These are phyloP conservation scores for Camponotus floridanus DNA, from an alignment of 1,140 invertebrate genomes.

Conservation along the genomic window DNA sequence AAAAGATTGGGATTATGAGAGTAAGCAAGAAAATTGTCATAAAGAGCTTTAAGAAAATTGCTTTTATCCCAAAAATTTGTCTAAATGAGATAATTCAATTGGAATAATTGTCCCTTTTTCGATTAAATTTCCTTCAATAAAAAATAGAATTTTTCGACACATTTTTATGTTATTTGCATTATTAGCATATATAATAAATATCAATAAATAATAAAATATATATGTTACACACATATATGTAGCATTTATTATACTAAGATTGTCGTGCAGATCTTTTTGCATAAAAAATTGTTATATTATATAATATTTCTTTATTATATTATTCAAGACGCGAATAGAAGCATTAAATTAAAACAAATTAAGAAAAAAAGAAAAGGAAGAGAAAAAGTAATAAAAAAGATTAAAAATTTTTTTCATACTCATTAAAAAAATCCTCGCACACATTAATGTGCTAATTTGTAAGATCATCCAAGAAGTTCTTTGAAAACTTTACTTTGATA, in stretches of 20 bases:
- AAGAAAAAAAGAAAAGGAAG: not conserved
- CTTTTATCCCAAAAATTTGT: slow-evolving; percentile 36
- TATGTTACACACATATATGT: not conserved
- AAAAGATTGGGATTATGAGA: slow-evolving; percentile 60
- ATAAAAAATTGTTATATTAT: not conserved
- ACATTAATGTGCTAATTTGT: slow-evolving; percentile 50
- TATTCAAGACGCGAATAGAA: not conserved
- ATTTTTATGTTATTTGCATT: not conserved
- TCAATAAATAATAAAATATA: not conserved
- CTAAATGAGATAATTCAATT: not conserved
- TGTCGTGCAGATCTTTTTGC: not conserved
- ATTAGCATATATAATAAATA: not conserved
- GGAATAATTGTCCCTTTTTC: not conserved
- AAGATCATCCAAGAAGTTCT: slow-evolving; percentile 53
- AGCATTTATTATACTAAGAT: slow-evolving; percentile 1
- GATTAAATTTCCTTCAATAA: not conserved
- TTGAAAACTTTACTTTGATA: slow-evolving; percentile 45
- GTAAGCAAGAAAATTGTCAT: slow-evolving; percentile 57
- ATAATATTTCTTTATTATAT: not conserved
- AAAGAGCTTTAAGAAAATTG: not conserved
- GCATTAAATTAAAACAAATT: slow-evolving; percentile 33
- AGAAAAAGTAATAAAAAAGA: not conserved
- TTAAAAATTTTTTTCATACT: slow-evolving; percentile 16
- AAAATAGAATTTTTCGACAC: not conserved
- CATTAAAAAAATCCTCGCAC: slow-evolving; percentile 41